Evolutionary conservation across 2,113 vertebrate species (phyloP).

Genomic region (Myxocyprinus asiaticus): DNA sequence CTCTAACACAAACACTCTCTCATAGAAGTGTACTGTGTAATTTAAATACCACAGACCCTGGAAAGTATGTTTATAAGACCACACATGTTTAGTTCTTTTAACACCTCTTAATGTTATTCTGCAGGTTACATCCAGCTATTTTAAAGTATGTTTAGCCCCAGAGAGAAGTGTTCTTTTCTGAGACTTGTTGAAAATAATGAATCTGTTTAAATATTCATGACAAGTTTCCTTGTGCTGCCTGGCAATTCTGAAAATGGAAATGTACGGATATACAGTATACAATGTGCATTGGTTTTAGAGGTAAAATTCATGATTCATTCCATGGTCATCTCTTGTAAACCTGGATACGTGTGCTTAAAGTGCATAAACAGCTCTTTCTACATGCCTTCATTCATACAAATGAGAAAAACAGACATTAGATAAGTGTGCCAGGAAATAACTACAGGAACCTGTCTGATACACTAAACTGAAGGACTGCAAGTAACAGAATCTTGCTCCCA

Average conservation of each 20-base stretch:
- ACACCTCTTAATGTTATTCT: not conserved
- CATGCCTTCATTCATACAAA: conserved; percentile 8
- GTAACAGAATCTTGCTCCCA: not conserved
- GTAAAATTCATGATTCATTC: not conserved
- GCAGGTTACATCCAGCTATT: not conserved
- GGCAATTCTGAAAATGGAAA: too few relatives aligned
- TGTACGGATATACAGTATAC: too few relatives aligned
- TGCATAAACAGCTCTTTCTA: conserved; percentile 13
- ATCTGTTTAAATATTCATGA: conserved; percentile 1
- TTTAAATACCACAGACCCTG: conserved; percentile 24
- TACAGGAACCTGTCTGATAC: conserved; percentile 3
- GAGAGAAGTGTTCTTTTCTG: not conserved
- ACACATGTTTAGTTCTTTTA: not conserved
- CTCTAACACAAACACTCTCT: conserved; percentile 5
- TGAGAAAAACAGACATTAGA: conserved; percentile 47
- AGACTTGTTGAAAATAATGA: not conserved
- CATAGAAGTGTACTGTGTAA: conserved; percentile 6
- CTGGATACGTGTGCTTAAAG: not conserved
- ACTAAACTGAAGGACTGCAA: not conserved
- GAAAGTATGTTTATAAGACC: not conserved
- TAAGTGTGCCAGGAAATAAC: not conserved
- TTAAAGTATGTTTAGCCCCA: not conserved
- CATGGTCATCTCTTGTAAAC: conserved; percentile 10
- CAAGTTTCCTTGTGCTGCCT: not conserved
- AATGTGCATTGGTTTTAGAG: too few relatives aligned